Conservation (phyloP, 1,140 invertebrate genomes). For the Danaus plexippus region DNA sequence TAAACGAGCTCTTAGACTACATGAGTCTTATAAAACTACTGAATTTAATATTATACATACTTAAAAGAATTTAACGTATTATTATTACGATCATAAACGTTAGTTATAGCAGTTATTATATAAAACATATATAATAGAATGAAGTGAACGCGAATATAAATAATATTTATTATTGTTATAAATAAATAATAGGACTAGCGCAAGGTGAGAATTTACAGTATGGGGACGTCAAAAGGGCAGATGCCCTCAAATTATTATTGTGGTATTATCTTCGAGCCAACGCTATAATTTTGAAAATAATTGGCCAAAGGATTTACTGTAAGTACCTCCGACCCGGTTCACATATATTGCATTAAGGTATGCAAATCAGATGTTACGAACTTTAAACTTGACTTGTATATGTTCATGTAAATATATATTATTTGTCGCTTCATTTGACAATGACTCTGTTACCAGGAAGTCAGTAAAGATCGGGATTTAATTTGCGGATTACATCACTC, state of each 20-base stretch:
- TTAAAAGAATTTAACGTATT: too few species aligned
- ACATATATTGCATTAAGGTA: conserved; percentile 24
- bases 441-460: too few species aligned
- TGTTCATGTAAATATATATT: background rate
- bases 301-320: conserved; percentile 49
- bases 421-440: too few species aligned
- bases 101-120: too few species aligned
- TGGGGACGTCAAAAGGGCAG: conserved; percentile 21
- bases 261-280: conserved; percentile 23
- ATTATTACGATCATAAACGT: too few species aligned
- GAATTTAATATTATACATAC: too few species aligned
- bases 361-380: conserved; percentile 16
- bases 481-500: too few species aligned
- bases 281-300: conserved; percentile 47
- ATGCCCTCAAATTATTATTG: conserved; percentile 24
- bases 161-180: conserved; percentile 5
- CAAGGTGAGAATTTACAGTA: conserved; percentile 27
- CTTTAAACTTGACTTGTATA: conserved; percentile 30
- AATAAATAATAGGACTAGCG: conserved; percentile 19
- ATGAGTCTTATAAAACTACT: too few species aligned
- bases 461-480: too few species aligned
- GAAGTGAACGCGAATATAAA: too few species aligned
- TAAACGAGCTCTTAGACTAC: too few species aligned
- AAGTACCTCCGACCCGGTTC: conserved; percentile 32
- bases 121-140: too few species aligned